A percentile compares a stretch with the other conserved stretches of the same genome.
phyloP scores from a whole-genome alignment of 2,113 vertebrate species.

The Lagopus muta region DNA sequence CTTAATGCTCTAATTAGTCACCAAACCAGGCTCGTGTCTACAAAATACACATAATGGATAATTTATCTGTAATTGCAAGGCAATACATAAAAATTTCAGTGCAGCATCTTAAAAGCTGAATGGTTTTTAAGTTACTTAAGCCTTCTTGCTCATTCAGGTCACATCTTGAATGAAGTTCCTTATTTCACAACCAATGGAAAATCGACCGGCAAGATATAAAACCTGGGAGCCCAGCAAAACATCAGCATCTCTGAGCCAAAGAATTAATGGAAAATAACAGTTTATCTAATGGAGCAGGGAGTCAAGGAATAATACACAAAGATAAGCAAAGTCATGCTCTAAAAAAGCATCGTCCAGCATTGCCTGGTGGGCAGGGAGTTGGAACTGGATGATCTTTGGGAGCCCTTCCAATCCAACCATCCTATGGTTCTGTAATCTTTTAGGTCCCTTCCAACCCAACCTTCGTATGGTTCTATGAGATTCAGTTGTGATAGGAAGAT shows the following conservation, averaged over 20 bases:
- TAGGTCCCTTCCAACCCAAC: too few relatives aligned
- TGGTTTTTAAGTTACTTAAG: neutral
- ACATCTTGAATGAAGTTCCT: neutral
- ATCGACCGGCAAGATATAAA: neutral
- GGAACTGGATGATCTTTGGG: too few relatives aligned
- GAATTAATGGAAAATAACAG: slow-evolving; percentile 25
- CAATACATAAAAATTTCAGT: neutral
- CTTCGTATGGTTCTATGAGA: too few relatives aligned
- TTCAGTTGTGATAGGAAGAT: neutral
- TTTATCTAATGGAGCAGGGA: neutral
- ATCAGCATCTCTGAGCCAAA: neutral
- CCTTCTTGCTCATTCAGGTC: neutral
- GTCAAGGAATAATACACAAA: neutral
- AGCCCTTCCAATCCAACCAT: too few relatives aligned
- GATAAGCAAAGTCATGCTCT: rapidly evolving
- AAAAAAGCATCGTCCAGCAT: neutral
- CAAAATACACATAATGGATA: neutral
- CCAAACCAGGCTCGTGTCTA: neutral
- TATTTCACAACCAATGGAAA: neutral
- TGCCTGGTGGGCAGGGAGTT: neutral
- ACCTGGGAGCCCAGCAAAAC: neutral
- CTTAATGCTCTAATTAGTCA: neutral
- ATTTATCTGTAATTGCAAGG: neutral
- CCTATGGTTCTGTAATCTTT: too few relatives aligned
- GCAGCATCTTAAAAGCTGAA: neutral